Evolutionary conservation across 2,797 vertebrate genomes (phyloP).

Genomic region (Lagorchestes hirsutus): DNA sequence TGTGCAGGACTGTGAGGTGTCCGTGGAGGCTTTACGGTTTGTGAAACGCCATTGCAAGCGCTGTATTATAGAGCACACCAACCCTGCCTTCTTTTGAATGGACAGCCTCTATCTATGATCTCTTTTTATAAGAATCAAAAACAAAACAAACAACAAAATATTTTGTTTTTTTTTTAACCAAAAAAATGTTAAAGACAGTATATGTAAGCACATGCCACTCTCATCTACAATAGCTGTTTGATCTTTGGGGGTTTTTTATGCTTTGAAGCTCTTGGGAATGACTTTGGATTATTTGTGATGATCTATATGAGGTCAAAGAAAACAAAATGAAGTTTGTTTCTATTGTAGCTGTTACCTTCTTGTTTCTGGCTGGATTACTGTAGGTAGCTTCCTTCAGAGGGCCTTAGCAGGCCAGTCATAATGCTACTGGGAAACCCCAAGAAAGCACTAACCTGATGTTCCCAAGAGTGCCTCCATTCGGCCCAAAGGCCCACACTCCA

Average conservation of each 20-base stretch:
- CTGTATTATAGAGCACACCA: constrained; percentile 98
- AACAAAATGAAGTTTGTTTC: constrained; percentile 41
- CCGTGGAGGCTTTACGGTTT: constrained; percentile 95
- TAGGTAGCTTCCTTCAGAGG: constrained; percentile 62
- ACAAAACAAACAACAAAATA: constrained; percentile 30
- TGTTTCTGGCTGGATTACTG: not conserved
- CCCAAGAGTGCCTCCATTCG: not conserved
- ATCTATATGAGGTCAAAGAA: constrained; percentile 57
- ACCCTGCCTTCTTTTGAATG: constrained; percentile 97
- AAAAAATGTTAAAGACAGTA: constrained; percentile 79
- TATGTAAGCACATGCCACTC: constrained; percentile 67
- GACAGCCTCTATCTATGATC: constrained; percentile 10
- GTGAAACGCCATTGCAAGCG: constrained; percentile 96
- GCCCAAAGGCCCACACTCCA: not conserved
- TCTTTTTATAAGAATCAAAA: not conserved
- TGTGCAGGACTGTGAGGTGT: constrained; percentile 98
- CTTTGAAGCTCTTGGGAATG: constrained; percentile 59
- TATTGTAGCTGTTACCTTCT: constrained; percentile 56
- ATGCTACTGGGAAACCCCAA: constrained; percentile 34
- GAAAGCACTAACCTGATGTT: not conserved
- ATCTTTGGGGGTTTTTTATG: constrained; percentile 60
- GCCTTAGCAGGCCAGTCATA: constrained; percentile 45
- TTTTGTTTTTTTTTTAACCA: not conserved
- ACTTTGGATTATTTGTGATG: constrained; percentile 60
- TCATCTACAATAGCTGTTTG: constrained; percentile 68